These are phyloP conservation scores for Nibea albiflora DNA, from an alignment of 2,113 vertebrate species.

Conservation along the genomic window DNA sequence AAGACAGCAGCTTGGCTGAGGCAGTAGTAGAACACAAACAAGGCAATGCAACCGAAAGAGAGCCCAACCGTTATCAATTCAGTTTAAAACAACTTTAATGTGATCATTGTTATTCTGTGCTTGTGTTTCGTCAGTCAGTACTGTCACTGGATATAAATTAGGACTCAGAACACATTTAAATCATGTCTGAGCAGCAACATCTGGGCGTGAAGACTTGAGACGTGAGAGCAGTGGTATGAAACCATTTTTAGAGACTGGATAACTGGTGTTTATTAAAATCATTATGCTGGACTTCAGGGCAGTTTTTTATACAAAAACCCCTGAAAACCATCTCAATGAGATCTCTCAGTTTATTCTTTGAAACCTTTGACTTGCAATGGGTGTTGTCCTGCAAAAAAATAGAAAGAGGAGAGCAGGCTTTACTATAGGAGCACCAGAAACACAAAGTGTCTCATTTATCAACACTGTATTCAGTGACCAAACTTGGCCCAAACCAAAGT, in stretches of 20 bases:
- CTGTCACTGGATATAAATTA: neutral
- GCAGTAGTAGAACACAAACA: neutral
- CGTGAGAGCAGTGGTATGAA: neutral
- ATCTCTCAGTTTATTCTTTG: constrained; percentile 15
- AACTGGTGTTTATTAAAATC: neutral
- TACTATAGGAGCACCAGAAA: neutral
- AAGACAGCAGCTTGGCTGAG: neutral
- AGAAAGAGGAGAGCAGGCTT: constrained; percentile 6
- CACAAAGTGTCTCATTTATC: constrained; percentile 57
- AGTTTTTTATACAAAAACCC: constrained; percentile 3
- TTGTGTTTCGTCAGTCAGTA: neutral
- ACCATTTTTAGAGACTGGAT: neutral
- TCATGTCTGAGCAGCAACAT: neutral
- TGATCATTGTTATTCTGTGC: neutral
- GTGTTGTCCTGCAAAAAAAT: constrained; percentile 15
- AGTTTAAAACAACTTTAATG: neutral
- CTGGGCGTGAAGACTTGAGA: neutral
- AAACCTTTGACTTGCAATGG: constrained; percentile 1
- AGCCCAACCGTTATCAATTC: neutral
- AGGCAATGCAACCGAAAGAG: neutral
- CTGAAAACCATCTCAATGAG: constrained; percentile 7
- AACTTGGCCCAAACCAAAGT: constrained; percentile 42
- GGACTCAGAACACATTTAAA: neutral
- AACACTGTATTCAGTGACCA: constrained; percentile 37
- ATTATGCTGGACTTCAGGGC: neutral